Percentiles rank a stretch among this genome's conserved stretches.
Conservation (phyloP, 1,140 invertebrate genomes). For the Bradynema listronoti region DNA sequence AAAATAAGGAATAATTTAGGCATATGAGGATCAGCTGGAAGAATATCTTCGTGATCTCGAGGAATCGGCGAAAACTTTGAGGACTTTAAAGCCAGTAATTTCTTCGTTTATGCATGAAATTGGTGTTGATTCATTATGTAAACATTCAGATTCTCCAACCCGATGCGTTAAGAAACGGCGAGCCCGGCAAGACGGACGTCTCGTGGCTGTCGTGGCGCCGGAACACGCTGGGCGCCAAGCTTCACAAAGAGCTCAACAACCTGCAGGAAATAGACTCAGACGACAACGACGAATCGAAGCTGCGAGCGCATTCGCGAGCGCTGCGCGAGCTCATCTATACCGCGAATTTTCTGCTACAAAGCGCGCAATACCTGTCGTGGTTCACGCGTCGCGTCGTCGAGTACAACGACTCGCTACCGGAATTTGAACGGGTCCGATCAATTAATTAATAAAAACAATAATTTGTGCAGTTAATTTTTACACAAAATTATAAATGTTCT, state of each 20-base stretch:
- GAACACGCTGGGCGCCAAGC: slow-evolving; percentile 29
- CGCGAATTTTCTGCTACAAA: slow-evolving; percentile 18
- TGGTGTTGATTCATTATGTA: no score
- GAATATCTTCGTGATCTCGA: slow-evolving; percentile 28
- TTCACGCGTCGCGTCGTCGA: slow-evolving; percentile 23
- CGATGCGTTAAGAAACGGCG: slow-evolving; percentile 22
- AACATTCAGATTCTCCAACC: slow-evolving; percentile 21
- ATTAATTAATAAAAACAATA: background rate
- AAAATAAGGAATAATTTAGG: slow-evolving; percentile 7
- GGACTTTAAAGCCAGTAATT: slow-evolving; percentile 25
- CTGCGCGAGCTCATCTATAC: slow-evolving; percentile 18
- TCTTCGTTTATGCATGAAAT: no score
- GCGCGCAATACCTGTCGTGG: slow-evolving; percentile 31
- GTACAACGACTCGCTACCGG: slow-evolving; percentile 26
- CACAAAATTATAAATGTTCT: no score
- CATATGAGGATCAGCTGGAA: slow-evolving; percentile 30
- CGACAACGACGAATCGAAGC: slow-evolving; percentile 3
- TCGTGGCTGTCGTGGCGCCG: slow-evolving; percentile 32
- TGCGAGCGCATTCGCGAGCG: slow-evolving; percentile 10
- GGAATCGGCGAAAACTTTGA: slow-evolving; percentile 15
- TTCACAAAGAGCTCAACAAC: slow-evolving; percentile 34
- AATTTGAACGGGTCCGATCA: slow-evolving; percentile 27
- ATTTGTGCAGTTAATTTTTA: no score
- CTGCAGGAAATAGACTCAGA: slow-evolving; percentile 18
- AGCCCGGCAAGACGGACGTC: slow-evolving; percentile 29